These are phyloP conservation scores for Muschampia plurimacula DNA, from an alignment of 2,888 invertebrate species.

Conservation along the genomic window DNA sequence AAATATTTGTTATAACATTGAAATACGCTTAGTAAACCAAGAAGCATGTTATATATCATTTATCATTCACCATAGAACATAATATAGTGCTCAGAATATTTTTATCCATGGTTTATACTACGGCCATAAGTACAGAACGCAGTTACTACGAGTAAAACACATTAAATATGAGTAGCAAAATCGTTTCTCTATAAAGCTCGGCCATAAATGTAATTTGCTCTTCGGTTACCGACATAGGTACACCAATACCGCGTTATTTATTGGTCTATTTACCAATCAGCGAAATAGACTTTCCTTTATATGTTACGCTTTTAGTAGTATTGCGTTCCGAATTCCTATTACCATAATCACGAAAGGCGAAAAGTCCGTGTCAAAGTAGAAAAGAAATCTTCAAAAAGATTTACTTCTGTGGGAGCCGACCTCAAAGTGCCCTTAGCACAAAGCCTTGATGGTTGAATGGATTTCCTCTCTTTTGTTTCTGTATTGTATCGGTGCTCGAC, in stretches of 20 bases:
- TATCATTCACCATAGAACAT: neutral
- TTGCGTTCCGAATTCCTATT: slow-evolving; percentile 54
- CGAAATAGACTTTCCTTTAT: slow-evolving; percentile 38
- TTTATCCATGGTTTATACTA: neutral
- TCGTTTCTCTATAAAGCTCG: slow-evolving; percentile 32
- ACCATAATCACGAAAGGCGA: slow-evolving; percentile 55
- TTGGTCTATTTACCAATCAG: slow-evolving; percentile 37
- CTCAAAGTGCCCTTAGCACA: slow-evolving; percentile 60
- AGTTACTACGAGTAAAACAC: slow-evolving; percentile 8
- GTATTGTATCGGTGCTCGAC: slow-evolving; percentile 56
- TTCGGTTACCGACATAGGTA: slow-evolving; percentile 11
- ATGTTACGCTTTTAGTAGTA: slow-evolving; percentile 38
- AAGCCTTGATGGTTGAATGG: slow-evolving; percentile 55
- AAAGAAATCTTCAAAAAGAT: slow-evolving; percentile 66
- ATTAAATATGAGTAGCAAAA: slow-evolving; percentile 33
- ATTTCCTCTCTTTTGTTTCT: slow-evolving; percentile 65
- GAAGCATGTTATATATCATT: no score
- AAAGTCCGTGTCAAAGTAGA: slow-evolving; percentile 57
- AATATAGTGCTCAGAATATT: neutral
- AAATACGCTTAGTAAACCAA: no score
- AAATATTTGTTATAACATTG: no score
- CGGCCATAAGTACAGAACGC: neutral
- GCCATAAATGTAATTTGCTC: slow-evolving; percentile 34
- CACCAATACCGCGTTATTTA: slow-evolving; percentile 21
- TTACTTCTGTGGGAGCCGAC: slow-evolving; percentile 49